Evolutionary conservation across 2,113 vertebrate genomes (phyloP).

Genomic region (Pan troglodytes): DNA sequence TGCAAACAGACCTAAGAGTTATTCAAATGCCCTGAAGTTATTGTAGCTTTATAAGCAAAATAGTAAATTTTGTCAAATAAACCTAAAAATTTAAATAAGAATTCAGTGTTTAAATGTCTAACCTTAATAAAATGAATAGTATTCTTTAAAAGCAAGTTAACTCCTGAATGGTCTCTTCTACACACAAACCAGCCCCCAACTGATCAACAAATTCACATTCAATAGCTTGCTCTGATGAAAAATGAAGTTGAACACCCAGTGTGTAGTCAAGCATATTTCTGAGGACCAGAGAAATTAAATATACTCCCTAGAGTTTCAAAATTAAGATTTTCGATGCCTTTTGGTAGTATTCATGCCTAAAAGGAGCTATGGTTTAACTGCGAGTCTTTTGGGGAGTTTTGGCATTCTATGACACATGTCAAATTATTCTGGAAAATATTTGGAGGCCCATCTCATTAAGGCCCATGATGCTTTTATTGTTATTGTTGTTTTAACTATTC

Average conservation of each 20-base stretch:
- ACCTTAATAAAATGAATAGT: conserved; percentile 18
- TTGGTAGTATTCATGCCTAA: background rate
- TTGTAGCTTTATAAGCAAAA: background rate
- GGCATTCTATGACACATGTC: background rate
- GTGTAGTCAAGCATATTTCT: background rate
- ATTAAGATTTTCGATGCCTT: background rate
- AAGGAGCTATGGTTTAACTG: background rate
- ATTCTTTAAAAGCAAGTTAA: conserved; percentile 17
- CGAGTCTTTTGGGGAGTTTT: background rate
- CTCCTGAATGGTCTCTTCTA: background rate
- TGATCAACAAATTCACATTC: background rate
- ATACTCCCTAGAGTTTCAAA: background rate
- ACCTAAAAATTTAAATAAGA: conserved; percentile 8
- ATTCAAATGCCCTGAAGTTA: background rate
- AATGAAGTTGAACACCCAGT: background rate
- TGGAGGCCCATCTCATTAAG: background rate
- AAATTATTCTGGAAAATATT: background rate
- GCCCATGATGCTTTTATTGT: background rate
- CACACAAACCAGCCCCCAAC: background rate
- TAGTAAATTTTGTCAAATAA: background rate
- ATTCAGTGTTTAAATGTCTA: background rate
- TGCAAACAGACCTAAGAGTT: background rate
- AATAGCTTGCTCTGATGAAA: background rate
- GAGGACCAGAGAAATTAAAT: conserved; percentile 2
- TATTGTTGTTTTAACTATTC: background rate